Evolutionary conservation across 2,797 vertebrate genomes (phyloP).

Genomic region (Balearica regulorum): DNA sequence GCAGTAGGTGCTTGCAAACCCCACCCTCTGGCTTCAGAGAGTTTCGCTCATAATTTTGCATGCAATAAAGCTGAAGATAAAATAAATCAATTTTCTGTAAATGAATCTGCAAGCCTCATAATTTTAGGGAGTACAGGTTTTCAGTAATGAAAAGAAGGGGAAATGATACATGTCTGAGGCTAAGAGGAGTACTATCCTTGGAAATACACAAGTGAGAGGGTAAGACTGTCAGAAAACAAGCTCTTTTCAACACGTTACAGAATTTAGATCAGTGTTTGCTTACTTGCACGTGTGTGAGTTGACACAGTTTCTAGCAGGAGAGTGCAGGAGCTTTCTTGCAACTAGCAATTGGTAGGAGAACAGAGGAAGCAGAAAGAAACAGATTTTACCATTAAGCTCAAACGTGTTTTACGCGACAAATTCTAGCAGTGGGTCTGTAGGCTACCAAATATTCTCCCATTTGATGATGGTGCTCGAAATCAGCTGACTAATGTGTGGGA

Average conservation of each 20-base stretch:
- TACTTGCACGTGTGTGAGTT: neutral
- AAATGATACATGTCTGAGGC: neutral
- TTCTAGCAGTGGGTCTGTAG: neutral
- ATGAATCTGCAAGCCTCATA: neutral
- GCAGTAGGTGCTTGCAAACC: neutral
- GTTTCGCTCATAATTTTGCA: neutral
- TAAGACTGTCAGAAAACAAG: neutral
- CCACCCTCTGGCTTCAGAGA: neutral
- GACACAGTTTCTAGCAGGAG: neutral
- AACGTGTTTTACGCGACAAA: neutral
- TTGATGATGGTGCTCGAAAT: conserved; percentile 35
- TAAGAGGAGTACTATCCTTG: neutral
- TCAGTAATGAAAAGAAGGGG: neutral
- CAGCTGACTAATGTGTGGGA: conserved; percentile 39
- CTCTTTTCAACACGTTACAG: neutral
- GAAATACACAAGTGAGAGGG: neutral
- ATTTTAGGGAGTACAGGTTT: neutral
- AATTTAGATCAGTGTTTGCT: neutral
- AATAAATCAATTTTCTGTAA: neutral
- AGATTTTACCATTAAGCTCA: neutral
- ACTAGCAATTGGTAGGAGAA: neutral
- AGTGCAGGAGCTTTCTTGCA: neutral
- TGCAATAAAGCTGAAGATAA: neutral
- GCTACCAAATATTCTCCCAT: conserved; percentile 13
- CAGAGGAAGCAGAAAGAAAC: neutral